Base-by-base conservation (phyloP, 37 sponge, comb jelly and placozoan genomes). In the Aplysina aerophoba region DNA sequence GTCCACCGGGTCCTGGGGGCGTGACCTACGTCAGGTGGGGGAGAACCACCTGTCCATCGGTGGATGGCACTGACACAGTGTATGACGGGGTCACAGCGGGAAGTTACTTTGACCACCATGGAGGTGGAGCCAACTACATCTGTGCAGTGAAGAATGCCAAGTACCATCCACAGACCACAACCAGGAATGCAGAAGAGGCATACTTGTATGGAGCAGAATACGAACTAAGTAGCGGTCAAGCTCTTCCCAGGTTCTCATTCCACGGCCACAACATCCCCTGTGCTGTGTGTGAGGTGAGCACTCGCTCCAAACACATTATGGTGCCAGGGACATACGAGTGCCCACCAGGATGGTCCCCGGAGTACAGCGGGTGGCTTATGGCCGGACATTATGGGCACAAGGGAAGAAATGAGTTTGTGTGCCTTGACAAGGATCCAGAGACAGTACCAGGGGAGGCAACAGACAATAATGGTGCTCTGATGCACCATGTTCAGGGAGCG, bases 121-220 rank as follows among this genome's bases (percentile, higher is more conserved):
- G 92, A 53, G 87, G 91, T 35, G 88, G 85, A 68, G 74, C 85
- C 5, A 87, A 91, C 81, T 84, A 87, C 37, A 56, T 81, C 31
- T 91, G 91, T 72, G 27, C 87, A 53, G 84, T 84, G n/a, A 41
- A 54, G 15, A 66, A 68, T 50, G 78, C 79, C 21, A 16, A 79
- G 55, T 88, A 88, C 68, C 78, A 75, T 75, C 78, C 14, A 0
- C 14, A 75, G 39, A 30, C 56, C 55, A 31, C 28, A 22, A 66
- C 55, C 63, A 31, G 50, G 71, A 41, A 59, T 64, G n/a, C 78
- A 64, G 65, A 59, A 5, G 11, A 62, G 24, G 40, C 39, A 31
- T 65, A 78, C 30, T 15, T 88, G 38, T 77, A 83, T 77, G 89
- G 89, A 40, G 58, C 68, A 31, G 89, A 88, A 55, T 88, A 83